phyloP scores from a whole-genome alignment of 1,140 invertebrate species.

The Acyrthosiphon pisum region DNA sequence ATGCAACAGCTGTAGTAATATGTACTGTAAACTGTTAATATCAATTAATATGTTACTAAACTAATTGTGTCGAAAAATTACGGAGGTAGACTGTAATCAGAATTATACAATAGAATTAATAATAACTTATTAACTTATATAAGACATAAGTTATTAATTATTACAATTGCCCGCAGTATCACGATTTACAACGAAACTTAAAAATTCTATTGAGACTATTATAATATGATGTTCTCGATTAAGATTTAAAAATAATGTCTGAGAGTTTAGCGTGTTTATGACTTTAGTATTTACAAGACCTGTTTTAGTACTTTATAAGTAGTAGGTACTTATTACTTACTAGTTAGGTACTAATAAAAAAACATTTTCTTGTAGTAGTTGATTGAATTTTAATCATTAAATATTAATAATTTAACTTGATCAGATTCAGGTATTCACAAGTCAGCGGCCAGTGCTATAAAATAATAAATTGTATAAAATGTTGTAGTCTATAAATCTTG shows the following conservation, averaged over 20 bases:
- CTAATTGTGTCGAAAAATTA: not conserved
- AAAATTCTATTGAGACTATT: not conserved
- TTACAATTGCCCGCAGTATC: not conserved
- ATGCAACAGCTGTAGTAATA: not conserved
- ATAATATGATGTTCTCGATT: not conserved
- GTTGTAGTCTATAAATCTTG: too few relatives aligned
- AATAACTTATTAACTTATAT: not conserved
- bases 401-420: too few relatives aligned
- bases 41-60: not conserved
- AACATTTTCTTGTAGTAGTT: too few relatives aligned
- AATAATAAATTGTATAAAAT: too few relatives aligned
- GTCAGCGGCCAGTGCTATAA: too few relatives aligned
- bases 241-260: not conserved
- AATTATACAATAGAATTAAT: constrained; percentile 3
- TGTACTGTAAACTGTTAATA: not conserved
- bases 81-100: not conserved
- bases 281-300: too few relatives aligned
- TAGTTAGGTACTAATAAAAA: too few relatives aligned
- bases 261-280: too few relatives aligned
- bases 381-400: too few relatives aligned
- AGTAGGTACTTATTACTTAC: too few relatives aligned
- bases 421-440: too few relatives aligned
- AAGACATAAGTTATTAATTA: not conserved
- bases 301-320: too few relatives aligned
- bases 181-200: not conserved